Percentiles rank a stretch among this genome's conserved stretches.
These are phyloP conservation scores for Echinometra lucunter DNA, from an alignment of 53 echinoderm and acorn worm genomes.

Conservation along the genomic window DNA sequence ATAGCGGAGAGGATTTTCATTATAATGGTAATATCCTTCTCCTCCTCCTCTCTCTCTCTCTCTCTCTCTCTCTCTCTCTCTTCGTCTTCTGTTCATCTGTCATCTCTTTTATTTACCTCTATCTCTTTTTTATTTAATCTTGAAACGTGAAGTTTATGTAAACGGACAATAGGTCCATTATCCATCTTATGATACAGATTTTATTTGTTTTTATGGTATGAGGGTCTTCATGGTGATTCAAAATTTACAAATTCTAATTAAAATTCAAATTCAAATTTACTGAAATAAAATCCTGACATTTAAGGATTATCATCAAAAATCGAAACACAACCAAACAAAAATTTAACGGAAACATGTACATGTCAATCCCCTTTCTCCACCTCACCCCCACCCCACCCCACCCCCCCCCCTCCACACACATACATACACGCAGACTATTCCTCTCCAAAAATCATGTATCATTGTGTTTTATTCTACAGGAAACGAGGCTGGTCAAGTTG, in stretches of 20 bases:
- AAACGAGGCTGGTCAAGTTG: not conserved
- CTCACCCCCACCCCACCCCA: not conserved
- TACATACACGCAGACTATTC: not conserved
- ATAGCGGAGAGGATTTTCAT: slow-evolving; percentile 16
- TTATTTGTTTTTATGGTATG: not conserved
- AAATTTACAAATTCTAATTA: too few species aligned
- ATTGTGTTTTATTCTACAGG: not conserved
- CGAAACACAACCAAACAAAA: too few species aligned
- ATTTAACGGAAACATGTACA: too few species aligned
- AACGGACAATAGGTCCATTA: not conserved
- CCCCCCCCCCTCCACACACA: not conserved
- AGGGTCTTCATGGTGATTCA: too few species aligned
- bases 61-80: too few species aligned
- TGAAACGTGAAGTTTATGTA: not conserved
- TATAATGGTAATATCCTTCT: slow-evolving; percentile 28
- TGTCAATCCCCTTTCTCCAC: too few species aligned
- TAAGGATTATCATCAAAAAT: too few species aligned
- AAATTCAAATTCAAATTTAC: too few species aligned
- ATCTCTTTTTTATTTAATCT: not conserved
- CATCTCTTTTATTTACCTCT: too few species aligned
- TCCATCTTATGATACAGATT: too few species aligned
- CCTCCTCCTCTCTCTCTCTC: too few species aligned
- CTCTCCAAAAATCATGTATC: not conserved
- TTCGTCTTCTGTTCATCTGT: not conserved
- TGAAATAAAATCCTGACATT: too few species aligned